A percentile compares a stretch with the other conserved stretches of the same genome.
phyloP scores from a whole-genome alignment of 2,113 vertebrate genomes.

The Thryonomys swinderianus region DNA sequence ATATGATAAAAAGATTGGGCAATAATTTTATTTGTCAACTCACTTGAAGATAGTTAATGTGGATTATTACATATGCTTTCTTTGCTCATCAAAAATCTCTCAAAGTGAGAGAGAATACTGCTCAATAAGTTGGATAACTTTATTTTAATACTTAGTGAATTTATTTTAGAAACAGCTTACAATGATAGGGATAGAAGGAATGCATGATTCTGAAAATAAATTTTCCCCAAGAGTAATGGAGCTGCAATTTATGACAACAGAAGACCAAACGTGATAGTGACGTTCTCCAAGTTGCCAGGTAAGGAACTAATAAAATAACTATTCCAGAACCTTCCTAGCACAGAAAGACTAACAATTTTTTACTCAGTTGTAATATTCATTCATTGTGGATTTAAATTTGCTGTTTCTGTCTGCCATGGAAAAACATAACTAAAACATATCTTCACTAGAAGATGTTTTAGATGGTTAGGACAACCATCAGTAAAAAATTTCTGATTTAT shows the following conservation, averaged over 20 bases:
- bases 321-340: background rate
- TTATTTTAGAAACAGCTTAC: too few relatives aligned
- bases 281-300: accelerated
- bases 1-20: background rate
- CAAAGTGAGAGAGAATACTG: background rate
- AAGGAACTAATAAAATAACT: background rate
- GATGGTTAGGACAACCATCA: background rate
- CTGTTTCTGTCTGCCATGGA: background rate
- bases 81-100: background rate
- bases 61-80: accelerated
- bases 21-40: background rate
- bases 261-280: background rate
- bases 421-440: background rate
- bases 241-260: background rate
- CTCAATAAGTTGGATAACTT: background rate
- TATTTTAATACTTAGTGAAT: background rate
- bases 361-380: background rate
- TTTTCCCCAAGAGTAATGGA: background rate
- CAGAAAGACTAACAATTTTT: background rate
- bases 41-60: background rate
- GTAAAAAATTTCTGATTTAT: background rate
- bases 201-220: background rate
- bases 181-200: background rate
- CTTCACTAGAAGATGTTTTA: background rate
- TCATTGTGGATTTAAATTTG: background rate